A percentile compares a stretch with the other conserved stretches of the same genome.
phyloP scores from a whole-genome alignment of 2,888 invertebrate species.

The Archaeoteleia sp. region DNA sequence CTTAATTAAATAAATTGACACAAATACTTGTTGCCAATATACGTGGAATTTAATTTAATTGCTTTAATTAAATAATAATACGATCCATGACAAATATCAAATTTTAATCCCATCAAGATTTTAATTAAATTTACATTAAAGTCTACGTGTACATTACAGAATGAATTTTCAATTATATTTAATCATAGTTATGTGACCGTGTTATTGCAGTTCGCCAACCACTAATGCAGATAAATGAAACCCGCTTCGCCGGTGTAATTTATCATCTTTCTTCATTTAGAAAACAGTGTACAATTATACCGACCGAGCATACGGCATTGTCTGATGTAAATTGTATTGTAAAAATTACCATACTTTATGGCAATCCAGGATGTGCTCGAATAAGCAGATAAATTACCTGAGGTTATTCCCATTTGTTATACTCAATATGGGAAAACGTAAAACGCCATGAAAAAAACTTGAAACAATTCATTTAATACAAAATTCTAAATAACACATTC shows the following conservation, averaged over 20 bases:
- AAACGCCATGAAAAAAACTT: constrained; percentile 5
- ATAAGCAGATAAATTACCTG: too few species aligned
- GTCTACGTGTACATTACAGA: constrained; percentile 13
- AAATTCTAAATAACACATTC: too few species aligned
- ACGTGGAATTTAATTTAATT: not conserved
- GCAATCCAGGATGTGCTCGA: too few species aligned
- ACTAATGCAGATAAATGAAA: constrained; percentile 44
- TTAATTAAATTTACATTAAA: constrained; percentile 24
- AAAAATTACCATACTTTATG: too few species aligned
- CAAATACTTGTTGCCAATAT: too few species aligned
- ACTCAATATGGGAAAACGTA: too few species aligned
- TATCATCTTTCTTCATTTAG: constrained; percentile 44
- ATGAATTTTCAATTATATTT: constrained; percentile 36
- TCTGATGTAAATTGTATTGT: not conserved
- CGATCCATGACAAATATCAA: not conserved
- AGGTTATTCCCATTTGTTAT: too few species aligned
- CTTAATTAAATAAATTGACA: too few species aligned
- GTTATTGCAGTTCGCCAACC: constrained; percentile 33
- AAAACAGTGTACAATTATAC: constrained; percentile 31
- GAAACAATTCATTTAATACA: constrained; percentile 27
- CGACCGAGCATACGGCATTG: constrained; percentile 1
- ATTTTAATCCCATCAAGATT: constrained; percentile 9
- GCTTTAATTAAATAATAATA: not conserved
- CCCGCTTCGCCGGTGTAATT: constrained; percentile 22
- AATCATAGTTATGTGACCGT: constrained; percentile 36